Evolutionary conservation across 1,140 invertebrate species (phyloP), one percentile per base, ranked within the genome.

Genomic region (Limonius californicus): DNA sequence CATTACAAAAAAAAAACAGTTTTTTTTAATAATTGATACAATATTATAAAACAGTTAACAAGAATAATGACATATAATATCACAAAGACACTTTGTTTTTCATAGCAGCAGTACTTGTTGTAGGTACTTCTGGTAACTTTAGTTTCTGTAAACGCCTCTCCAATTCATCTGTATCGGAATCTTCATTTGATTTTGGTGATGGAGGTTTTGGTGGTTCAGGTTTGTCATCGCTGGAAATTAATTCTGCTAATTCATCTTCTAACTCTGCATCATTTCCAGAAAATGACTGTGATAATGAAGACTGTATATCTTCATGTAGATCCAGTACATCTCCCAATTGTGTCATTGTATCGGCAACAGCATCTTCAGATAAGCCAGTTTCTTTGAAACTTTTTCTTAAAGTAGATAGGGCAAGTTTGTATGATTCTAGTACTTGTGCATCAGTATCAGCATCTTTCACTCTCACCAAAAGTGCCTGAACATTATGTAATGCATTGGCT

Each of bases 251-350:
- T 70, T 80, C 78, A 54, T 74, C 60, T 65, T 79, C 78, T 32
- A 79, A 65, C 7, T 77, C 77, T 7, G 57, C 45, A 45, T 77
- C 75, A 21, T 64, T 66, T 56, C 61, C 59, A 9, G 57, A 27
- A 3, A 72, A 23, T 11, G 70, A 62, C 57, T 69, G 66, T 11
- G 74, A 68, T 32, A 79, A 54, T 7, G 73, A 67, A 23, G 58
- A 55, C 63, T 78, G 68, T 55, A 80, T 78, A 45, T 78, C 77
- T 18, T 76, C 68, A 55, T 78, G 71, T 42, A 71, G 68, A 30
- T 79, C 78, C 39, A 78, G 61, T 27, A 78, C 75, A 58, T 79
- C 77, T 69, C 74, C 73, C 19, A 81, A 62, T 65, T 79, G 70
- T 3, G 72, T 45, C 72, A 80, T 75, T 3, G 78, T 78, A 57